Evolutionary conservation across 2,888 invertebrate genomes (phyloP), one percentile per base, ranked within the genome.

Genomic region (Portevinia maculata): DNA sequence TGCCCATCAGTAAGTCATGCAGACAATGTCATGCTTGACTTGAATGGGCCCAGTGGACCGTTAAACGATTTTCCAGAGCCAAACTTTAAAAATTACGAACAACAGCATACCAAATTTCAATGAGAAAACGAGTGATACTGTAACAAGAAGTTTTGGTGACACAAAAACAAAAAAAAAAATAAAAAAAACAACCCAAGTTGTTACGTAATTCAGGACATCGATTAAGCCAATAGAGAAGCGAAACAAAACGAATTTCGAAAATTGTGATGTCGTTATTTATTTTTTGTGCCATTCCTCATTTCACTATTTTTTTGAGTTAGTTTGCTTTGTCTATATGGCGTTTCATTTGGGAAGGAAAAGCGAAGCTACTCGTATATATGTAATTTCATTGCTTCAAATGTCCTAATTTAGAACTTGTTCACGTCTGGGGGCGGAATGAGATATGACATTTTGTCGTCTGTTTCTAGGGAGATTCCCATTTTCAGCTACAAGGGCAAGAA

Each of bases 181-280:
- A 17, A 13, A 32, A 21, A 34, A 44, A 21, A 34, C 37, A 70
- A 59, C 39, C 2, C 32, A 39, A 28, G 8, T 71, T 55, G 55
- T 67, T 67, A 67, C 55, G 55, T n/a, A n/a, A n/a, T 67, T 32
- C 67, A 46, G 67, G 24, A 79, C 69, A 79, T 79, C 74, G 74
- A 79, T 75, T 79, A 75, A 69, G 79, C 79, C 74, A 79, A 74
- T 62, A 69, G 62, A 55, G 69, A 75, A 73, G 37, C 57, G 37
- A 28, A 48, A 70, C 8, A 41, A 65, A 52, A 79, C 39, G 55
- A 60, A 41, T 48, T 67, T 5, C 46, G 39, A 74, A 78, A 79
- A 53, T 53, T 55, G 60, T 44, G 53, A 67, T 60, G 46, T 48
- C 48, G 24, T 17, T 11, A 37, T 53, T 71, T 73, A n/a, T 41